These are phyloP conservation scores for Cromileptes altivelis DNA, from an alignment of 2,113 vertebrate species.

Conservation along the genomic window DNA sequence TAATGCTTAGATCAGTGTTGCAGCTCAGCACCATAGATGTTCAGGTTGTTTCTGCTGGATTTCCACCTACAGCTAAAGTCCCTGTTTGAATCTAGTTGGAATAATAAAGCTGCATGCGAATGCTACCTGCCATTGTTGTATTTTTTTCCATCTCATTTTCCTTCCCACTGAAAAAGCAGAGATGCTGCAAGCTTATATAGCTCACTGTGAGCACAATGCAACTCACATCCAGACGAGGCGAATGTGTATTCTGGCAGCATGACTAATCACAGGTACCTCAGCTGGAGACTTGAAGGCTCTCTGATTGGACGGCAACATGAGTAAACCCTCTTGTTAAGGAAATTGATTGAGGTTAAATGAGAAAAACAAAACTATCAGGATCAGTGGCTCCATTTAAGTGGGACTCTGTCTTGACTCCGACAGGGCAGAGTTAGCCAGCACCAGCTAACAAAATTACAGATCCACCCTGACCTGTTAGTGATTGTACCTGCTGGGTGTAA, in stretches of 20 bases:
- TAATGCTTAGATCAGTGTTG: background rate
- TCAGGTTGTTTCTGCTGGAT: too few species aligned
- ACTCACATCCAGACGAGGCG: background rate
- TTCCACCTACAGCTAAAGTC: too few species aligned
- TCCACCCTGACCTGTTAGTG: conserved; percentile 3
- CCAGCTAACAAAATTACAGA: background rate
- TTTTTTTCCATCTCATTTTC: background rate
- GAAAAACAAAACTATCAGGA: background rate
- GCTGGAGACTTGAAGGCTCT: conserved; percentile 34
- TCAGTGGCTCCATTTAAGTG: background rate
- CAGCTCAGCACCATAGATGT: too few species aligned
- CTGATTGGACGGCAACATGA: conserved; percentile 43
- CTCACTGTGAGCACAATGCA: conserved; percentile 11
- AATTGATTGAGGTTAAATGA: conserved; percentile 29
- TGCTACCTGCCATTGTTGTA: background rate
- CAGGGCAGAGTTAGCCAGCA: background rate
- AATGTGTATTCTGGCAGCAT: conserved; percentile 14
- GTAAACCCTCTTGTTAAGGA: conserved; percentile 26
- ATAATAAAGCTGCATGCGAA: background rate
- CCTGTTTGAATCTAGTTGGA: background rate
- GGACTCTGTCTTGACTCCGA: background rate
- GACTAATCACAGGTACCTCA: conserved; percentile 38
- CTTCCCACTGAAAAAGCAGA: background rate
- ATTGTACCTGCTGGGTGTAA: conserved; percentile 35
- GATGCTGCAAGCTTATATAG: background rate